Evolutionary conservation across 2,113 vertebrate species (phyloP).

Genomic region (Chiloscyllium plagiosum): DNA sequence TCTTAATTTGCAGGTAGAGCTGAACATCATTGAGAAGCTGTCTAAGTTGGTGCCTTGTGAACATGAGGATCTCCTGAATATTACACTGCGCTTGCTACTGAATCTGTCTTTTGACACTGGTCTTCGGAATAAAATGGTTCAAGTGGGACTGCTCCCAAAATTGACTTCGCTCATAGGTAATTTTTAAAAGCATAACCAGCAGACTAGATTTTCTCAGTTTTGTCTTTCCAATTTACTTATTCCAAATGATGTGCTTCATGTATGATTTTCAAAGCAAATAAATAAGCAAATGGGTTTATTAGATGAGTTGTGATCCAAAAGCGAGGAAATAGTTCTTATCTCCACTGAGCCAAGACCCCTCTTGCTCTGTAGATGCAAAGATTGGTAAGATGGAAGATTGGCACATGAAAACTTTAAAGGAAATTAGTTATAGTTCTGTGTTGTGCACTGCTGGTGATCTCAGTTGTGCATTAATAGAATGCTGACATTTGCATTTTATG

Average conservation of each 20-base stretch:
- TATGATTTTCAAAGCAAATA: neutral
- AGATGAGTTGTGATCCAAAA: neutral
- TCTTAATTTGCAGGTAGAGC: slow-evolving; percentile 66
- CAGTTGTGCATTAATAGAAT: neutral
- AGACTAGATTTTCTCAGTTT: neutral
- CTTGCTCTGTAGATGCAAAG: neutral
- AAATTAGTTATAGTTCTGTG: neutral
- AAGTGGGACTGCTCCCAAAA: slow-evolving; percentile 79
- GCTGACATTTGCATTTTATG: neutral
- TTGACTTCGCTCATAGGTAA: slow-evolving; percentile 78
- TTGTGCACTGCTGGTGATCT: neutral
- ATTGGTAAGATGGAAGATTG: neutral
- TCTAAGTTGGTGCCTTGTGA: slow-evolving; percentile 78
- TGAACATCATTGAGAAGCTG: slow-evolving; percentile 77
- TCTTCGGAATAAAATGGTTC: slow-evolving; percentile 84
- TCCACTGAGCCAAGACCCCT: neutral
- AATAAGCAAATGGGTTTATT: neutral
- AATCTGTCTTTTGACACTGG: slow-evolving; percentile 86
- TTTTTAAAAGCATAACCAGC: slow-evolving; percentile 14
- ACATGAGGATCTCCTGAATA: slow-evolving; percentile 75
- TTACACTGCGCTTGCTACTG: slow-evolving; percentile 74
- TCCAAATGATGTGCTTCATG: neutral
- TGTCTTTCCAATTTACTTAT: neutral
- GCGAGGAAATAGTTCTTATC: neutral
- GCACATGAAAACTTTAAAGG: neutral